These are phyloP conservation scores for Piscicola geometra DNA, from an alignment of 2,888 invertebrate genomes.

Conservation along the genomic window DNA sequence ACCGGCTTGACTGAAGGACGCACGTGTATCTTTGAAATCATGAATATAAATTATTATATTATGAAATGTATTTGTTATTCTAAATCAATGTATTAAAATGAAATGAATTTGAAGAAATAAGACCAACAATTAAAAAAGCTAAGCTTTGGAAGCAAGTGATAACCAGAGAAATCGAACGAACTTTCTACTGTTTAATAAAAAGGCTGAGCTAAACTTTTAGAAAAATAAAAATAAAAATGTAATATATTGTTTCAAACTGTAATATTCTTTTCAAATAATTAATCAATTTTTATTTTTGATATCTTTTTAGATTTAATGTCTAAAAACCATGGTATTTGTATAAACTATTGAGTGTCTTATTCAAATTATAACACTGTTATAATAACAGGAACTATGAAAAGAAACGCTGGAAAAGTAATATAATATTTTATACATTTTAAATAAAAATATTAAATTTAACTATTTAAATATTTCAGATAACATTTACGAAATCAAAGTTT, in stretches of 20 bases:
- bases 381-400: not conserved
- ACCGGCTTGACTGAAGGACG: constrained; percentile 23
- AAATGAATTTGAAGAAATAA: not conserved
- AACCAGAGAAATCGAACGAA: not conserved
- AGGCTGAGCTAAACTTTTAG: not conserved
- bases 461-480: not conserved
- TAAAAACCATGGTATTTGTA: constrained; percentile 1
- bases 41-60: not conserved
- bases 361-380: not conserved
- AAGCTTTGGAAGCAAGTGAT: not conserved
- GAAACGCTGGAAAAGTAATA: not conserved
- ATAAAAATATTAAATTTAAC: too few relatives aligned
- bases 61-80: not conserved
- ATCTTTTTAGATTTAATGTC: not conserved
- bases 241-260: too few relatives aligned
- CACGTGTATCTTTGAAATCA: constrained; percentile 7
- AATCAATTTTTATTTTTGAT: not conserved
- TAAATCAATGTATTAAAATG: not conserved
- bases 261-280: not conserved
- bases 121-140: not conserved
- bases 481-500: not conserved
- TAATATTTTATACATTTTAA: too few relatives aligned
- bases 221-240: too few relatives aligned
- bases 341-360: too few relatives aligned
- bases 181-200: constrained; percentile 7